Evolutionary conservation across 2,113 vertebrate genomes (phyloP).

Genomic region (Meleagris gallopavo): DNA sequence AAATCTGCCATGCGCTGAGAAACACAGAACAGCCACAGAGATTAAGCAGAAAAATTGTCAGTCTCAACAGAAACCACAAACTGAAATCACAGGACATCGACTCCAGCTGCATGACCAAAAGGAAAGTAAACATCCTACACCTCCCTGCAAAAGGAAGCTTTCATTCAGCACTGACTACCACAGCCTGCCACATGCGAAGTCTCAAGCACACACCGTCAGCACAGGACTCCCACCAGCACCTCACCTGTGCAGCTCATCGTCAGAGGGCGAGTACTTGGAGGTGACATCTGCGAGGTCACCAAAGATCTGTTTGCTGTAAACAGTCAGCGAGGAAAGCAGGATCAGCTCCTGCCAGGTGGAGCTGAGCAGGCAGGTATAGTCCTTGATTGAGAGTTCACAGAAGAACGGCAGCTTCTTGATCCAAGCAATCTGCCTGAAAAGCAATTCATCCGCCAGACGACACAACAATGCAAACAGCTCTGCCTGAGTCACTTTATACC

Average conservation of each 20-base stretch:
- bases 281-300: conserved; percentile 95
- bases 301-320: conserved; percentile 96
- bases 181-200: background rate
- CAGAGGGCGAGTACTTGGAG: conserved; percentile 94
- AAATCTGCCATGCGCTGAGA: background rate
- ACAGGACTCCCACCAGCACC: background rate
- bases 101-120: background rate
- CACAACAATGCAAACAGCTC: conserved; percentile 97
- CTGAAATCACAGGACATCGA: background rate
- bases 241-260: conserved; percentile 94
- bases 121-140: background rate
- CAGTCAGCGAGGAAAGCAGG: conserved; percentile 95
- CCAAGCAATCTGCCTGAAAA: conserved; percentile 98
- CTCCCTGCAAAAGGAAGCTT: background rate
- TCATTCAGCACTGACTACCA: background rate
- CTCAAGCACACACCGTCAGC: background rate
- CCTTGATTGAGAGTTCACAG: conserved; percentile 97
- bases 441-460: conserved; percentile 95
- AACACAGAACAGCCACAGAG: background rate
- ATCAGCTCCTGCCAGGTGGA: conserved; percentile 98
- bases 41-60: background rate
- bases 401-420: conserved; percentile 99
- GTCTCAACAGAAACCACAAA: background rate
- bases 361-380: conserved; percentile 98
- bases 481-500: conserved; percentile 96